phyloP scores from a whole-genome alignment of 2,113 vertebrate species.

The Xiphophorus couchianus region DNA sequence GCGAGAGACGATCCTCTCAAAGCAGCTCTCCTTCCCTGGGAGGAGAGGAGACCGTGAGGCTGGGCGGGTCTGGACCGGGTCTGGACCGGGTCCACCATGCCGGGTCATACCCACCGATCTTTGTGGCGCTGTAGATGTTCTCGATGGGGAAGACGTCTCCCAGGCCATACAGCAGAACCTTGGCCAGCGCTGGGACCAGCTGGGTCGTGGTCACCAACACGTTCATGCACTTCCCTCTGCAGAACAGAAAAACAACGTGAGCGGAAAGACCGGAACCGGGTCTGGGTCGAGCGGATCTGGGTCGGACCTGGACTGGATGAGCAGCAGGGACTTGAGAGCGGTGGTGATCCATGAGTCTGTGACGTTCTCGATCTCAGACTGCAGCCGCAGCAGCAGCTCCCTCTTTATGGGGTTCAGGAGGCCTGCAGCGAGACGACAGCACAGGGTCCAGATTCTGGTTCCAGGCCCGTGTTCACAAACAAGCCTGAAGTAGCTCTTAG shows the following conservation, averaged over 20 bases:
- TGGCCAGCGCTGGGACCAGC: conserved; percentile 95
- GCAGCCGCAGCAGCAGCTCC: conserved; percentile 88
- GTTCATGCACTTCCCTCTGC: conserved; percentile 95
- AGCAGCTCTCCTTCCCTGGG: conserved; percentile 97
- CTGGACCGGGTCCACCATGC: fast-evolving
- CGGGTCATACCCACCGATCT: conserved; percentile 85
- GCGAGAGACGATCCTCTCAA: conserved; percentile 94
- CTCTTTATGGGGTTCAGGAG: conserved; percentile 92
- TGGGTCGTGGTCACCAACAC: conserved; percentile 98
- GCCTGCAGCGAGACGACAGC: conserved; percentile 71
- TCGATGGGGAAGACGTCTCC: conserved; percentile 96
- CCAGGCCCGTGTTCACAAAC: too few relatives aligned
- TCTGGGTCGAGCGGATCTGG: background rate
- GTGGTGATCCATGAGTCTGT: conserved; percentile 97
- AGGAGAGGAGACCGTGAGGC: background rate
- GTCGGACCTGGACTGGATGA: conserved; percentile 93
- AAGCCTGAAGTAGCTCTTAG: too few relatives aligned
- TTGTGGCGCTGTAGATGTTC: conserved; percentile 99
- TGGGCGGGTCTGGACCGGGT: fast-evolving
- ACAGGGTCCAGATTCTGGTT: too few relatives aligned
- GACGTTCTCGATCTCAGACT: conserved; percentile 92
- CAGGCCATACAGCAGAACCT: conserved; percentile 95
- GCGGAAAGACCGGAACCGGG: background rate
- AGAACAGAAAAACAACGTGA: conserved; percentile 16
- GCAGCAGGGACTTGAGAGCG: conserved; percentile 93